Conservation (phyloP, 1,140 invertebrate species). For the Drosophila simulans region DNA sequence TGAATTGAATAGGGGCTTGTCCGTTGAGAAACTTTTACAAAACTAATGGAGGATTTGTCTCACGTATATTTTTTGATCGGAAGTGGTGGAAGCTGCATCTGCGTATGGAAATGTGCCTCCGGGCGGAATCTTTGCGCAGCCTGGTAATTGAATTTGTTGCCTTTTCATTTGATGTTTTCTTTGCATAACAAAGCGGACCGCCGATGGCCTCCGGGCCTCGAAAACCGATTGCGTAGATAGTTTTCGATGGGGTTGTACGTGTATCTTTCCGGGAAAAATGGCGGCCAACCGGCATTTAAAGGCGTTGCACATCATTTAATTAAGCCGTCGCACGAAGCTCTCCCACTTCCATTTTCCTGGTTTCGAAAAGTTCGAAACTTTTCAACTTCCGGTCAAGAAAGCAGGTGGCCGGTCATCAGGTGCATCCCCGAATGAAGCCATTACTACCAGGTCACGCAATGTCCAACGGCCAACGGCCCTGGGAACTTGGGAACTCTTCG, state of each 20-base stretch:
- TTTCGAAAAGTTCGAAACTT: conserved; percentile 76
- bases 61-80: conserved; percentile 19
- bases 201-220: conserved; percentile 29
- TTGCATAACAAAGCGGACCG: conserved; percentile 67
- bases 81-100: conserved; percentile 57
- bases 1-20: conserved; percentile 54
- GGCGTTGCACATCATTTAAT: conserved; percentile 61
- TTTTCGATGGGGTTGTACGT: conserved; percentile 37
- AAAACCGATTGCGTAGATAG: conserved; percentile 57
- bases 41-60: conserved; percentile 5
- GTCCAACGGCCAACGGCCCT: conserved; percentile 31
- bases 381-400: conserved; percentile 81
- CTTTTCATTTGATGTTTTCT: conserved; percentile 70
- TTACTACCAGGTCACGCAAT: conserved; percentile 66
- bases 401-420: conserved; percentile 79
- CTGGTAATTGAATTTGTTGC: conserved; percentile 77
- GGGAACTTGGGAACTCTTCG: conserved; percentile 66
- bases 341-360: conserved; percentile 5
- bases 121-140: conserved; percentile 56
- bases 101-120: conserved; percentile 30
- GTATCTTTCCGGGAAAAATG: conserved; percentile 55
- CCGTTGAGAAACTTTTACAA: conserved; percentile 52
- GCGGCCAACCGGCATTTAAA: conserved; percentile 50
- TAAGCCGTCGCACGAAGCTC: conserved; percentile 69
- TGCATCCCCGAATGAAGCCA: conserved; percentile 79